Base-by-base conservation (phyloP, 2,113 vertebrate species). In the Ctenomys sociabilis region DNA sequence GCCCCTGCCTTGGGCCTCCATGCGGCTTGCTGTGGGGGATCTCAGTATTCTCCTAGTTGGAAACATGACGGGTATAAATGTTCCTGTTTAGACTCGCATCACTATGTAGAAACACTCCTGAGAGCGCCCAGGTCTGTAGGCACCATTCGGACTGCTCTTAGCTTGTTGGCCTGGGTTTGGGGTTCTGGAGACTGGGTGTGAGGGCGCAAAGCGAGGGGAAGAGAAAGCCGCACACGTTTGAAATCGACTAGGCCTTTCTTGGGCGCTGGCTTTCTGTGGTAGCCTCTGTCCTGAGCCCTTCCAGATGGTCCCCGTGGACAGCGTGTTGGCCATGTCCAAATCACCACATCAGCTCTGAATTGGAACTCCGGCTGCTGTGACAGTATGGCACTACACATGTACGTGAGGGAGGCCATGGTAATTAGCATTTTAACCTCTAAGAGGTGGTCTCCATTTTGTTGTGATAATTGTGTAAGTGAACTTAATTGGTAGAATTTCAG, bases 401-500 rank as follows among this genome's bases (percentile, higher is more conserved):
- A 28, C 57, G 30, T 24, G 7, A 21, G 35, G 64, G 72, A 57
- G 75, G 61, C 84, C 85, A 17, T 91, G 75, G 32, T 19, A 52
- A 75, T 84, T 83, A 52, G 54, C 4, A 37, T 80, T 28, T 73
- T 86, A 66, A 80, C 40, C 87, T 86, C 80, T 54, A 37, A 70
- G 72, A 37, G 89, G 57, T 16, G 28, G 2, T 88, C 88, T 90
- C 45, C 45, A 40, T 80, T 84, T 66, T 92, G 45, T 85, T 52
- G 45, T 54, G 78, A 92, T 37, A 70, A 68, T 72, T 85, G n/a
- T 85, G 78, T 85, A 61, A 70, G 24, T 88, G 40, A 91, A 78
- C 66, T 68, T 85, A 32, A 82, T 13, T 45, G 87, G 63, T 90
- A 81, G 82, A 81, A 75, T 87, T 88, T 89, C 61, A 77, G 68